Evolutionary conservation across 2,113 vertebrate genomes (phyloP).

Genomic region (Saccopteryx bilineata): DNA sequence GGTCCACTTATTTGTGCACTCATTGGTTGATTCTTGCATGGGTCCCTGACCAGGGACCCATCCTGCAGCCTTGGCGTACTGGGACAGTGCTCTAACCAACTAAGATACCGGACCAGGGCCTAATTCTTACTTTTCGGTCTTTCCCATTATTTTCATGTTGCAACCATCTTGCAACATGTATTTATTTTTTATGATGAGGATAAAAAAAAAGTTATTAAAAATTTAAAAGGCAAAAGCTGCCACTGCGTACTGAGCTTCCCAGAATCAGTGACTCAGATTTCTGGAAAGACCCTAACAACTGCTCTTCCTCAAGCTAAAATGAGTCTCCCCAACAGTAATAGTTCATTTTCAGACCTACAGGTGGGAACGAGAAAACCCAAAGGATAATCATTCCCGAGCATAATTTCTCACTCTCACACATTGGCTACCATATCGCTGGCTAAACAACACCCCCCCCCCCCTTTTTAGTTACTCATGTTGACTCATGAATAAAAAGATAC

Average conservation of each 20-base stretch:
- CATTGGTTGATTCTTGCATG: too few relatives aligned
- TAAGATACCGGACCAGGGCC: too few relatives aligned
- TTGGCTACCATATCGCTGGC: background rate
- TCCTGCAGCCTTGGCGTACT: too few relatives aligned
- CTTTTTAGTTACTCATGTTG: conserved; percentile 57
- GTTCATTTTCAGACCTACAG: conserved; percentile 46
- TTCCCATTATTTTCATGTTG: background rate
- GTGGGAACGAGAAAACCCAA: background rate
- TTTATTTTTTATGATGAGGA: conserved; percentile 8
- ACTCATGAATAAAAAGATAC: conserved; percentile 49
- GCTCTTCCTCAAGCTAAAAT: conserved; percentile 20
- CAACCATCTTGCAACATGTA: background rate
- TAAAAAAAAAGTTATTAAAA: background rate
- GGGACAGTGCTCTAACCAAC: too few relatives aligned
- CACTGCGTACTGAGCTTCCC: background rate
- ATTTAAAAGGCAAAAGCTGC: background rate
- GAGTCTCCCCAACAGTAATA: conserved; percentile 36
- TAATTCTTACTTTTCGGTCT: background rate
- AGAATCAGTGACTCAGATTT: background rate
- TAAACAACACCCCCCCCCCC: background rate
- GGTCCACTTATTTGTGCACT: too few relatives aligned
- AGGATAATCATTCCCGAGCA: background rate
- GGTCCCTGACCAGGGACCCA: too few relatives aligned
- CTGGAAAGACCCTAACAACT: background rate
- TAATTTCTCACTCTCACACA: conserved; percentile 12